Evolutionary conservation across 2,888 invertebrate species (phyloP), one percentile per base, ranked within the genome.

Genomic region (Acholoe squamosa): DNA sequence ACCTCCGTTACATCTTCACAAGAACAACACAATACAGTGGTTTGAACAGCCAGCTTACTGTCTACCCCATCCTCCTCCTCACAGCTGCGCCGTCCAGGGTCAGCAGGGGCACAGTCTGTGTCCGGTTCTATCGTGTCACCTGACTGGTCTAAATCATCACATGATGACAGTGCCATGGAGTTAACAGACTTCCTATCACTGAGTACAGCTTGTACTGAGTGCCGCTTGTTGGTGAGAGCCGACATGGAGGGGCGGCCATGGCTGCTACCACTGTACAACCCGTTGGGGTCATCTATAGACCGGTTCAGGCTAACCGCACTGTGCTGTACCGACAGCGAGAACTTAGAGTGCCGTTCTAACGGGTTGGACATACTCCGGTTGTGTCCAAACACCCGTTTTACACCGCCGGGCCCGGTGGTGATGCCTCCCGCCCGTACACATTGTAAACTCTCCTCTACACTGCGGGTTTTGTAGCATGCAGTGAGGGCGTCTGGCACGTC

Each of bases 291-390:
- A n/a, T 86, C 86, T 3, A 52, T 25, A 0, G 86, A 86, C 86
- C 54, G 25, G 86, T 86, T 86, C 54, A 86, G 86, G 25, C 86
- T 86, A 5, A 12, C 25, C 7, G 25, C 86, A 54, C 54, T 86
- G 16, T n/a, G 5, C 54, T 86, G 86, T 3, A 86, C 31, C 10
- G 86, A 52, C 0, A 86, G 52, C 52, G 86, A 86, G 33, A 86
- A 86, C 28, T 86, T 86, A 54, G 86, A 86, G 86, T 54, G 86
- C 10, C 56, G 52, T 31, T 86, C 86, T 28, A 86, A 54, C 28
- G 86, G 86, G 56, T 86, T 86, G 86, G 86, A 86, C 86, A 86
- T 52, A 25, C 86, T 86, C 10, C 86, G 86, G 54, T 28, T 86
- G 28, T 86, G 86, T 22, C 86, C 86, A 19, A 52, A 86, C 28